Evolutionary conservation across 2,113 vertebrate genomes (phyloP).

Genomic region (Hippoglossus stenolepis): DNA sequence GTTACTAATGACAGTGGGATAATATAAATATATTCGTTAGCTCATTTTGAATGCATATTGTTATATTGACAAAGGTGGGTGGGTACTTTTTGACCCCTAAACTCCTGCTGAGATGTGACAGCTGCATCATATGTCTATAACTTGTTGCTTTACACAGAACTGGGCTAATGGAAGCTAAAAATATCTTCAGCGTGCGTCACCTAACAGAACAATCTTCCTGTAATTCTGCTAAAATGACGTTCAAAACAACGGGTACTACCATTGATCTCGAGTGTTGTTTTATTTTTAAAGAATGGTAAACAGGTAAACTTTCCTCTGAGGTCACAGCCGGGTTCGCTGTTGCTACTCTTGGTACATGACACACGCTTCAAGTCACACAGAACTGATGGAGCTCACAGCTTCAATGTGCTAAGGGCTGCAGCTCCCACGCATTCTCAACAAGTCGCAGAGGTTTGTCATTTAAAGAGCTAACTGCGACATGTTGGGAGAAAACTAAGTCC

Average conservation of each 20-base stretch:
- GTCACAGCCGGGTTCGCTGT: background rate
- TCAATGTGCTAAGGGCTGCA: background rate
- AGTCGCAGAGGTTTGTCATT: conserved; percentile 14
- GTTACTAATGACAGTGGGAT: background rate
- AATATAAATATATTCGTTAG: background rate
- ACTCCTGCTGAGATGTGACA: conserved; percentile 38
- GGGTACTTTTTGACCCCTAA: background rate
- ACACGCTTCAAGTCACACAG: background rate
- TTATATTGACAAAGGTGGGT: background rate
- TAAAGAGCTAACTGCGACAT: conserved; percentile 36
- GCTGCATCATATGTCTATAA: conserved; percentile 38
- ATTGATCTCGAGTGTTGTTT: background rate
- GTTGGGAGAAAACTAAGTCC: conserved; percentile 22
- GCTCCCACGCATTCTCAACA: background rate
- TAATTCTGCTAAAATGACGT: background rate
- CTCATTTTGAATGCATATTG: background rate
- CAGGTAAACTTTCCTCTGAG: background rate
- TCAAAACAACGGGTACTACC: background rate
- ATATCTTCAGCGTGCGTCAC: conserved; percentile 39
- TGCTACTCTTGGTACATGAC: background rate
- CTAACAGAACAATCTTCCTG: background rate
- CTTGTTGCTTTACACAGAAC: conserved; percentile 62
- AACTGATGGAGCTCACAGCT: background rate
- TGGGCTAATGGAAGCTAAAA: conserved; percentile 68
- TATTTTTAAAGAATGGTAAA: background rate